Evolutionary conservation across 2,888 invertebrate genomes (phyloP).

Genomic region (Nemotelus pantherinus): DNA sequence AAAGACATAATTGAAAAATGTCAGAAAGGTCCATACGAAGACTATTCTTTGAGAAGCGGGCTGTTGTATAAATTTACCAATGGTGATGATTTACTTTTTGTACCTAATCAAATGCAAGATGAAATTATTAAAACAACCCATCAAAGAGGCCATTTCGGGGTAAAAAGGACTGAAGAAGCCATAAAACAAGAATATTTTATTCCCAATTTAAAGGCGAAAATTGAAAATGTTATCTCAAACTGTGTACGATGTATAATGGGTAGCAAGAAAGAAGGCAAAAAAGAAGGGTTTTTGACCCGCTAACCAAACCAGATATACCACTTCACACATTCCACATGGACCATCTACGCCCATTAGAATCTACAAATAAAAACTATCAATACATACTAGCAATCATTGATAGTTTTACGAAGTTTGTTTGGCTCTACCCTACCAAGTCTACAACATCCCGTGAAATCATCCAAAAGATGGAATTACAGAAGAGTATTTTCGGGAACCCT

Average conservation of each 20-base stretch:
- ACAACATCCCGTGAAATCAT: neutral
- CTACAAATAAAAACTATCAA: constrained; percentile 51
- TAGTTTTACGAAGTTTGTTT: neutral
- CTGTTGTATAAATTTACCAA: constrained; percentile 37
- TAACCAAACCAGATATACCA: neutral
- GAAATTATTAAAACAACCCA: constrained; percentile 35
- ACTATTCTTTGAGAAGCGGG: constrained; percentile 31
- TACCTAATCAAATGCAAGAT: constrained; percentile 40
- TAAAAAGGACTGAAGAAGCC: constrained; percentile 22
- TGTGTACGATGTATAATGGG: constrained; percentile 30
- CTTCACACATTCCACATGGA: constrained; percentile 30
- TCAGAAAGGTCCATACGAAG: neutral
- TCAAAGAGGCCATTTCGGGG: constrained; percentile 45
- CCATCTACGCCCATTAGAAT: constrained; percentile 23
- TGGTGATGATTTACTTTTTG: constrained; percentile 45
- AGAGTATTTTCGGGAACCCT: neutral
- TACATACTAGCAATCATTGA: neutral
- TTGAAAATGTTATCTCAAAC: neutral
- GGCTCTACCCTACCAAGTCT: neutral
- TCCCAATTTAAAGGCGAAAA: constrained; percentile 13
- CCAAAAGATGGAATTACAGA: neutral
- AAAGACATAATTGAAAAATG: neutral
- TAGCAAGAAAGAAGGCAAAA: constrained; percentile 9
- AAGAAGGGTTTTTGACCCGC: constrained; percentile 10
- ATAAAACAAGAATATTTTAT: constrained; percentile 31